phyloP scores from a whole-genome alignment of 2,113 vertebrate species.

The Xenopus laevis region DNA sequence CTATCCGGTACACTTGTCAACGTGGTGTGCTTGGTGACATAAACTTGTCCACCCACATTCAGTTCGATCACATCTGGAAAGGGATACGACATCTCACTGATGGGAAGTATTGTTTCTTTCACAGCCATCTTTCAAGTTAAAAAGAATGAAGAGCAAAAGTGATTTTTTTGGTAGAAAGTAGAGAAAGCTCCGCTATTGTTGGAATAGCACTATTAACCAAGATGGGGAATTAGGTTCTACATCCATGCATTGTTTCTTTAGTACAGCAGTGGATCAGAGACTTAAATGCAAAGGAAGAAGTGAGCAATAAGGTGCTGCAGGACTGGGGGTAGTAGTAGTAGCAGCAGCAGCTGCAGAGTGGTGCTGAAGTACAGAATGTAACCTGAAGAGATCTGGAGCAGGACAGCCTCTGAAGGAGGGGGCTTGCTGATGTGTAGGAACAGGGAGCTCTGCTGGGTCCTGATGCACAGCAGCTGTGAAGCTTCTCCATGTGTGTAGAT shows the following conservation, averaged over 20 bases:
- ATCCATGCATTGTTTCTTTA: background rate
- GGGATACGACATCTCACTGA: conserved; percentile 78
- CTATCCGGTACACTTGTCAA: conserved; percentile 82
- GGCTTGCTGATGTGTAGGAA: background rate
- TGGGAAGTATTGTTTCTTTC: conserved; percentile 81
- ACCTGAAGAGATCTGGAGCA: too few species aligned
- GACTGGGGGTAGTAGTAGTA: conserved; percentile 15
- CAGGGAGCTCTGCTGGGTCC: background rate
- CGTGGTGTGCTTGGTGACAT: conserved; percentile 81
- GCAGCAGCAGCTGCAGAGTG: conserved; percentile 33
- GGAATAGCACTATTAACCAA: conserved; percentile 16
- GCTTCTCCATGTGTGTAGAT: background rate
- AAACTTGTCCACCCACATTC: conserved; percentile 85
- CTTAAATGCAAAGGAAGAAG: background rate
- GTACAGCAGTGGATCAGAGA: background rate
- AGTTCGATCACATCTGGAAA: conserved; percentile 86
- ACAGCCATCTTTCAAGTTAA: conserved; percentile 69
- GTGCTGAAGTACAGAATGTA: background rate
- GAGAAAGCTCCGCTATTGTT: conserved; percentile 35
- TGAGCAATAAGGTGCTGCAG: conserved; percentile 37
- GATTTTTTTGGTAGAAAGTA: conserved; percentile 44
- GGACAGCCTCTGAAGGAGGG: background rate
- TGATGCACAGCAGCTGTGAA: background rate
- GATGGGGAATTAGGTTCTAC: conserved; percentile 25
- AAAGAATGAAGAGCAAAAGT: conserved; percentile 24